Conservation (phyloP, 2,797 vertebrate species). For the Graptemys geographica region DNA sequence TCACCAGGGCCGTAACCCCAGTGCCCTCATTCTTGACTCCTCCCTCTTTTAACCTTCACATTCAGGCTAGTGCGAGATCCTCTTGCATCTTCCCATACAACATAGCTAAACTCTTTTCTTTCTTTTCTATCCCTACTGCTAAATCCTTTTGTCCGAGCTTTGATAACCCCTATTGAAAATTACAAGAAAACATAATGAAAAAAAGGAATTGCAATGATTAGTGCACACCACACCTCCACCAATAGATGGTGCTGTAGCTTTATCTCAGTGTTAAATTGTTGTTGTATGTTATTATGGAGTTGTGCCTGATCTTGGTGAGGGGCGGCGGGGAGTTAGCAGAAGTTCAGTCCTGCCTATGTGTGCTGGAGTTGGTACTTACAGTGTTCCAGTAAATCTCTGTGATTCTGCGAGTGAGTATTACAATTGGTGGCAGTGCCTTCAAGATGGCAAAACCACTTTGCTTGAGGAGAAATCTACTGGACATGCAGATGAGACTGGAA, state of each 20-base stretch:
- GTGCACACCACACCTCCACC: too few species aligned
- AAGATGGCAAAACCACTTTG: background rate
- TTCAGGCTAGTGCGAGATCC: background rate
- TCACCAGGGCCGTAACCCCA: background rate
- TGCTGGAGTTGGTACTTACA: background rate
- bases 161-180: background rate
- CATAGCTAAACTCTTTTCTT: background rate
- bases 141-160: background rate
- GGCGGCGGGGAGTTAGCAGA: background rate
- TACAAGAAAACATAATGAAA: background rate
- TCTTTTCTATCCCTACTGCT: background rate
- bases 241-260: too few species aligned
- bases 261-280: too few species aligned
- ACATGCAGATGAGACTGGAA: background rate
- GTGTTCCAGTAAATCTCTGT: background rate
- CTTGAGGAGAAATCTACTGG: background rate
- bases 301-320: background rate
- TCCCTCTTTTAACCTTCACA: background rate
- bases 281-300: background rate
- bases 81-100: background rate
- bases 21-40: background rate
- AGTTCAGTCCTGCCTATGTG: background rate
- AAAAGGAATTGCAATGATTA: background rate
- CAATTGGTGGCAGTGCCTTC: background rate
- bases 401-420: background rate